A percentile compares a stretch with the other conserved stretches of the same genome.
phyloP scores from a whole-genome alignment of 2,888 invertebrate species.

The Heliconius sara region DNA sequence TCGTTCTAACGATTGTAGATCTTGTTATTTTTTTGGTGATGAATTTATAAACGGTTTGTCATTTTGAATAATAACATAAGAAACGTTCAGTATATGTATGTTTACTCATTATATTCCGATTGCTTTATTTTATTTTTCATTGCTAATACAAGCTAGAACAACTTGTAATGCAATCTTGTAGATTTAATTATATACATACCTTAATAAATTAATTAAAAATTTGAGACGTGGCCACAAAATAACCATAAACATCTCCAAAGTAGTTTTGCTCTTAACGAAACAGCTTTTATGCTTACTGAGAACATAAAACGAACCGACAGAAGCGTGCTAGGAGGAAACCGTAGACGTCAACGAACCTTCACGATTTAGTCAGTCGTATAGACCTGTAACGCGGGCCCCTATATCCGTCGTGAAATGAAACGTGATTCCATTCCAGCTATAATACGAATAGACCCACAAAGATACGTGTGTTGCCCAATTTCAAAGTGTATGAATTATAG shows the following conservation, averaged over 20 bases:
- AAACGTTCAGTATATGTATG: no score
- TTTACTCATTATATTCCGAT: no score
- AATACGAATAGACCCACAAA: conserved; percentile 42
- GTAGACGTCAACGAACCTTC: conserved; percentile 73
- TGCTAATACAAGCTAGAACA: no score
- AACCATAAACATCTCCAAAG: conserved; percentile 18
- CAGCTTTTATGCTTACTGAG: conserved; percentile 54
- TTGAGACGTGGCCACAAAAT: not conserved
- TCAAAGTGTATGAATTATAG: conserved; percentile 60
- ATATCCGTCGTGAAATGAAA: conserved; percentile 56
- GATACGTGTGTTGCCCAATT: conserved; percentile 45
- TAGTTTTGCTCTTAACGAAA: conserved; percentile 41
- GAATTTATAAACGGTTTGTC: not conserved
- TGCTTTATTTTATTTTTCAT: no score
- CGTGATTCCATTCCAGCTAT: conserved; percentile 49
- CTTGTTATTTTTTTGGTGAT: not conserved
- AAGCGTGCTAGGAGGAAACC: conserved; percentile 71
- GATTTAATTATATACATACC: not conserved
- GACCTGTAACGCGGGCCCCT: conserved; percentile 56
- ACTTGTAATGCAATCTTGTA: no score
- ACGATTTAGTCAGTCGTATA: conserved; percentile 54
- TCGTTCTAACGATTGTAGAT: not conserved
- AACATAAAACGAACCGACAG: conserved; percentile 65
- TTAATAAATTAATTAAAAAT: not conserved
- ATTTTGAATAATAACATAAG: not conserved